Conservation (phyloP, 2,797 vertebrate species). For the Melopsittacus undulatus region DNA sequence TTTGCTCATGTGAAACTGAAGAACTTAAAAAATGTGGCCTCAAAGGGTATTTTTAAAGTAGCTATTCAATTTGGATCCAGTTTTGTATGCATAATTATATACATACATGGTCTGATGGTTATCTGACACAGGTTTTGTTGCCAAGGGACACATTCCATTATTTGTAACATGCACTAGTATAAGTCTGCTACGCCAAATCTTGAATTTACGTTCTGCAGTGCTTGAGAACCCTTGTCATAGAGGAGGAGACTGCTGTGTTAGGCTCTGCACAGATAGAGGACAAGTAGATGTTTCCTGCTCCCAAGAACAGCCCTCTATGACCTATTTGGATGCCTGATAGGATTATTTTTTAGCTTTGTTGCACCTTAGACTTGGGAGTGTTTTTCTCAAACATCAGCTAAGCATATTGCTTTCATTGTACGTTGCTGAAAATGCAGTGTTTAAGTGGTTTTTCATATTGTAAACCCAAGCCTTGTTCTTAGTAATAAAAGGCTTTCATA, state of each 20-base stretch:
- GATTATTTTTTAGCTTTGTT: not conserved
- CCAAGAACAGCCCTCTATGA: not conserved
- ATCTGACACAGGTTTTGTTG: conserved; percentile 31
- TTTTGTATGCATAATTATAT: not conserved
- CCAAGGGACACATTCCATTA: conserved; percentile 19
- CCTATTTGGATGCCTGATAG: not conserved
- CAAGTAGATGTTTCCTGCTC: not conserved
- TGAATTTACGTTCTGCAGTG: not conserved
- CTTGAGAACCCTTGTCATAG: not conserved
- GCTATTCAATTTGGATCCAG: conserved; percentile 2
- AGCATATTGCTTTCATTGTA: not conserved
- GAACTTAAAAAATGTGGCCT: not conserved
- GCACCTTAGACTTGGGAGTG: not conserved
- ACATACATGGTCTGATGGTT: not conserved
- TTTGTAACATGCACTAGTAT: not conserved
- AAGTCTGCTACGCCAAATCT: not conserved
- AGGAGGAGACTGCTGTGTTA: not conserved
- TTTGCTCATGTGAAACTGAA: not conserved
- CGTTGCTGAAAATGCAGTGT: not conserved
- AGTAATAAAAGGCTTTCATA: not conserved
- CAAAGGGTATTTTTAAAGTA: conserved; percentile 19
- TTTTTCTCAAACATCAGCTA: not conserved
- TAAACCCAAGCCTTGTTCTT: not conserved
- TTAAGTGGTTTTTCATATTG: not conserved
- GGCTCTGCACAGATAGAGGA: not conserved